Percentiles rank a stretch among this genome's conserved stretches.
Conservation (phyloP, 1,140 invertebrate genomes). For the Drosophila neocordata region DNA sequence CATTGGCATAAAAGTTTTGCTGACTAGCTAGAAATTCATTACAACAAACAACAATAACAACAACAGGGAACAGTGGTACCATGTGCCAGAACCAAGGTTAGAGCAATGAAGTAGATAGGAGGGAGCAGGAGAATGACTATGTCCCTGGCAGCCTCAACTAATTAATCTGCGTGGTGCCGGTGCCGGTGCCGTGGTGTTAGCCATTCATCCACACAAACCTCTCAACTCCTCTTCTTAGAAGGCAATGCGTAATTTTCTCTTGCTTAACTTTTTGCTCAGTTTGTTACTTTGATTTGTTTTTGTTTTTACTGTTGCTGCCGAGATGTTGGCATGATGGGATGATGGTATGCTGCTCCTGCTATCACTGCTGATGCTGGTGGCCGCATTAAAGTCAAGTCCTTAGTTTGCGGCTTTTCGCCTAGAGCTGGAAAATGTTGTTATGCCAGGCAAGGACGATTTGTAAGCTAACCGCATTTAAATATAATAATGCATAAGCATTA, state of each 20-base stretch:
- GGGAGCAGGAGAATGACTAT: conserved; percentile 5
- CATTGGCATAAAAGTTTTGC: conserved; percentile 81
- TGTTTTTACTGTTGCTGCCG: conserved; percentile 51
- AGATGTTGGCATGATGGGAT: not conserved
- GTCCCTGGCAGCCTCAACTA: conserved; percentile 74
- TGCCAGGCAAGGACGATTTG: conserved; percentile 59
- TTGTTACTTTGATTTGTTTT: conserved; percentile 81
- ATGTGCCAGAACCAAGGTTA: conserved; percentile 64
- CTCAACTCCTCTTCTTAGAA: conserved; percentile 36
- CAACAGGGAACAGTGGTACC: conserved; percentile 63
- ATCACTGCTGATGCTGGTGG: conserved; percentile 31
- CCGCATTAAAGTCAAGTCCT: conserved; percentile 77
- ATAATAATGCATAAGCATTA: conserved; percentile 66
- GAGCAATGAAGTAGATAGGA: conserved; percentile 3
- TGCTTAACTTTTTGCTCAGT: conserved; percentile 77
- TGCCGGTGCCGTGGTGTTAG: conserved; percentile 39
- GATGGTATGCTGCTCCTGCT: conserved; percentile 7
- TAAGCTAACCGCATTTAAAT: conserved; percentile 75
- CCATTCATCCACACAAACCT: conserved; percentile 17
- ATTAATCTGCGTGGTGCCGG: conserved; percentile 74
- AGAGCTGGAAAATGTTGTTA: conserved; percentile 60
- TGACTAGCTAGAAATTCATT: conserved; percentile 81
- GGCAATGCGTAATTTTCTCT: conserved; percentile 73
- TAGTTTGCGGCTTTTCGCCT: conserved; percentile 67
- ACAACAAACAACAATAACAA: conserved; percentile 64